Evolutionary conservation across 1,140 invertebrate species (phyloP).

Genomic region (Galleria mellonella): DNA sequence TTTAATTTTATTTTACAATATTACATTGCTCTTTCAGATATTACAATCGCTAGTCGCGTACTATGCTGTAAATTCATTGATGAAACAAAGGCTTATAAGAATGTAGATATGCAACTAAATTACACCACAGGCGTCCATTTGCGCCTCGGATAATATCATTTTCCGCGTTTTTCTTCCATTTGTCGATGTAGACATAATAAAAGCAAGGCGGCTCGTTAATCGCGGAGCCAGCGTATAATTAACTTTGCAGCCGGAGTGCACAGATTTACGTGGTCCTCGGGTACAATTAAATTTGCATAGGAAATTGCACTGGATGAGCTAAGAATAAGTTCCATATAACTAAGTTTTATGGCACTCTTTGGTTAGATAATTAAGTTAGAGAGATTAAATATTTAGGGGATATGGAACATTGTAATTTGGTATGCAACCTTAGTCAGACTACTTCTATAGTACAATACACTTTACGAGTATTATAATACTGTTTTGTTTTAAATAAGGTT

Average conservation of each 20-base stretch:
- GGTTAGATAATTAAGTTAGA: background rate
- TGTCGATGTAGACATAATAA: constrained; percentile 65
- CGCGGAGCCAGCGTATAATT: constrained; percentile 60
- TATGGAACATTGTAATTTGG: background rate
- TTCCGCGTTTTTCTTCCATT: constrained; percentile 41
- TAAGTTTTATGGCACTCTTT: constrained; percentile 47
- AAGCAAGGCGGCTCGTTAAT: constrained; percentile 59
- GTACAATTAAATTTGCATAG: constrained; percentile 74
- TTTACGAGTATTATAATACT: too few relatives aligned
- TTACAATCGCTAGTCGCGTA: too few relatives aligned
- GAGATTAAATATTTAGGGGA: too few relatives aligned
- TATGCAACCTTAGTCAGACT: too few relatives aligned
- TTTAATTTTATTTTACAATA: too few relatives aligned
- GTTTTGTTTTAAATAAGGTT: too few relatives aligned
- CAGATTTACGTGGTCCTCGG: constrained; percentile 67
- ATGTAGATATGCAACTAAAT: too few relatives aligned
- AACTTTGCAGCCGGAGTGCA: constrained; percentile 61
- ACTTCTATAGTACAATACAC: background rate
- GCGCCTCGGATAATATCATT: constrained; percentile 37
- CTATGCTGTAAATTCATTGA: too few relatives aligned
- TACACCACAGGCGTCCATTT: constrained; percentile 11
- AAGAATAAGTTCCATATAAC: constrained; percentile 65
- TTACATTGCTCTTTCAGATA: too few relatives aligned
- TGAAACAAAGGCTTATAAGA: too few relatives aligned
- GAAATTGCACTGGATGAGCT: constrained; percentile 63